These are phyloP conservation scores for Arvicanthis niloticus DNA, from an alignment of 2,113 vertebrate species.

Conservation along the genomic window DNA sequence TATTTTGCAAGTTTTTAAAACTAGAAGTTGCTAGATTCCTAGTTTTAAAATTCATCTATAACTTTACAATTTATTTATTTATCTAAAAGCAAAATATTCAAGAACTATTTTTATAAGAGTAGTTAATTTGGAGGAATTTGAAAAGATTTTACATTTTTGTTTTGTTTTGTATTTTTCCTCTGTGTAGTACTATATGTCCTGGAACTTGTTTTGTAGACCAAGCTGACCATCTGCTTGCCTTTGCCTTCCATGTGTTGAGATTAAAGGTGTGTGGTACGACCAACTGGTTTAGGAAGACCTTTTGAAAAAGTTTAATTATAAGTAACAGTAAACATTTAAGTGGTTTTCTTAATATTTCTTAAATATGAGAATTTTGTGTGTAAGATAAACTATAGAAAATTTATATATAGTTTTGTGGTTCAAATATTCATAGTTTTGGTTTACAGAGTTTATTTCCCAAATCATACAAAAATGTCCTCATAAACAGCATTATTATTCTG, in stretches of 20 bases:
- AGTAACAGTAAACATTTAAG: constrained; percentile 50
- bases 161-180: not conserved
- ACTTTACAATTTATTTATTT: constrained; percentile 72
- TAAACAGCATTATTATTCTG: not conserved
- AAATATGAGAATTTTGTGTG: not conserved
- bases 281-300: constrained; percentile 36
- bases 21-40: constrained; percentile 48
- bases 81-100: constrained; percentile 71
- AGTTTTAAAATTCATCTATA: constrained; percentile 76
- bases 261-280: not conserved
- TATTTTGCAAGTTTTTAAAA: constrained; percentile 27
- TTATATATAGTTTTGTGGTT: not conserved
- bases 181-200: not conserved
- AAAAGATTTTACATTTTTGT: not conserved
- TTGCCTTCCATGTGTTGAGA: not conserved
- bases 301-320: constrained; percentile 24
- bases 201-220: not conserved
- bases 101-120: constrained; percentile 62
- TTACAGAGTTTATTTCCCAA: constrained; percentile 25
- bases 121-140: constrained; percentile 75
- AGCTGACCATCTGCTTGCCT: not conserved
- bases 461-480: not conserved
- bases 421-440: not conserved
- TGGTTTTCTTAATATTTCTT: constrained; percentile 34
- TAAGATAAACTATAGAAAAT: not conserved